A percentile compares a stretch with the other conserved stretches of the same genome.
Evolutionary conservation across 2,888 invertebrate species (phyloP).

Genomic region (Oscheius sp.): DNA sequence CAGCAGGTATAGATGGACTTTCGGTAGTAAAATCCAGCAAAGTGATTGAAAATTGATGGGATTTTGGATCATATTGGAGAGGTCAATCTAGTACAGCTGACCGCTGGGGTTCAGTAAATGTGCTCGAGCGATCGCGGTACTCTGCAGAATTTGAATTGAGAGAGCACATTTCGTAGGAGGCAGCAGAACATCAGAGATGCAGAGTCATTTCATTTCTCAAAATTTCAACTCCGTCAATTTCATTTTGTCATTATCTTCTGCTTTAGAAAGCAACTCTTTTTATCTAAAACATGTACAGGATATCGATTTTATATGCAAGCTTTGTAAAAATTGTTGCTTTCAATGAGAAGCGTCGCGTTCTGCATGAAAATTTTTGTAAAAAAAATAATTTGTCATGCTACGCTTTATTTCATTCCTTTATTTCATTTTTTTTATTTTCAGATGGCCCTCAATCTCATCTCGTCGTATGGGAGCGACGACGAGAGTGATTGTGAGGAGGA

Average conservation of each 20-base stretch:
- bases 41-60: background rate
- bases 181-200: too few relatives aligned
- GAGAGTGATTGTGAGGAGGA: conserved; percentile 30
- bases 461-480: conserved; percentile 33
- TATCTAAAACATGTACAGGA: background rate
- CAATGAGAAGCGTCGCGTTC: background rate
- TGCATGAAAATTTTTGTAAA: background rate
- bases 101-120: conserved; percentile 13
- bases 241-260: background rate
- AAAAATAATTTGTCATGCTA: background rate
- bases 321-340: background rate
- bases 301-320: background rate
- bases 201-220: background rate
- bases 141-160: background rate
- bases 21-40: background rate
- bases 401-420: background rate
- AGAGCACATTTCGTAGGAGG: too few relatives aligned
- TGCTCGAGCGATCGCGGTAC: background rate
- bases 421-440: background rate
- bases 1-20: too few relatives aligned
- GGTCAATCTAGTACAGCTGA: conserved; percentile 30
- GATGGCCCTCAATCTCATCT: conserved; percentile 24
- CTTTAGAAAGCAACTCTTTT: background rate
- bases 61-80: background rate
- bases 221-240: background rate